Base-by-base conservation (phyloP, 2,113 vertebrate species). In the Odocoileus hemionus region DNA sequence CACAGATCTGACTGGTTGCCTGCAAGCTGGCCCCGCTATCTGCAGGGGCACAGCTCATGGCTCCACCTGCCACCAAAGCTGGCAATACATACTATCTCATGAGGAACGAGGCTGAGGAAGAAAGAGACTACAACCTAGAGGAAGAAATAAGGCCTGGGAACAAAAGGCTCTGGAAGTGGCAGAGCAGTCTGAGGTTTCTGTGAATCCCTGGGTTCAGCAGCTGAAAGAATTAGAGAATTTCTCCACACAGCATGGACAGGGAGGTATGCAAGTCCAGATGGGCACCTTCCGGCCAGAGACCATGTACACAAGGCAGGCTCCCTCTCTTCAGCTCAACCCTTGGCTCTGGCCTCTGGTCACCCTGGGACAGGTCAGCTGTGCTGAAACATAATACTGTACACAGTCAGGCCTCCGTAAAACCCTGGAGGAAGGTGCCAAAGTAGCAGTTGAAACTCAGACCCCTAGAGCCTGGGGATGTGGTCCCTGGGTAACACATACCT, bases 401-500 rank as follows among this genome's bases (percentile, higher is more conserved):
- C 30, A 92, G 23, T 80, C 87, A 95, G 86, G 36, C 85, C 85
- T 89, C 67, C 16, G 28, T 26, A 76, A 82, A 87, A 80, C 61
- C 36, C 78, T 86, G 23, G 15, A 91, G 86, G 91, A 97, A 95
- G 54, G 26, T 85, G 33, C 61, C 43, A 70, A 82, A 94, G 76
- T 25, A 93, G 67, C 57, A 85, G 33, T 10, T 95, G 52, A 64
- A 82, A 97, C 50, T 96, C 47, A 86, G 55, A 92, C 47, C 45
- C 55, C 86, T 36, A 93, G 9, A 91, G 33, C 7, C 7, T 76
- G 36, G n/a, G 13, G 43, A 45, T 94, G 28, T 89, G n/a, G 26
- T 14, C 61, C 60, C 78, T 21, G 23, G 79, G 70, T 11, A 86
- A 97, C 88, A 99, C 99, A 67, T 98, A 99, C 99, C 99, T 99